phyloP scores from a whole-genome alignment of 30 jellyfish, hydroid and myxozoan genomes.

The Chironex yamaguchii region DNA sequence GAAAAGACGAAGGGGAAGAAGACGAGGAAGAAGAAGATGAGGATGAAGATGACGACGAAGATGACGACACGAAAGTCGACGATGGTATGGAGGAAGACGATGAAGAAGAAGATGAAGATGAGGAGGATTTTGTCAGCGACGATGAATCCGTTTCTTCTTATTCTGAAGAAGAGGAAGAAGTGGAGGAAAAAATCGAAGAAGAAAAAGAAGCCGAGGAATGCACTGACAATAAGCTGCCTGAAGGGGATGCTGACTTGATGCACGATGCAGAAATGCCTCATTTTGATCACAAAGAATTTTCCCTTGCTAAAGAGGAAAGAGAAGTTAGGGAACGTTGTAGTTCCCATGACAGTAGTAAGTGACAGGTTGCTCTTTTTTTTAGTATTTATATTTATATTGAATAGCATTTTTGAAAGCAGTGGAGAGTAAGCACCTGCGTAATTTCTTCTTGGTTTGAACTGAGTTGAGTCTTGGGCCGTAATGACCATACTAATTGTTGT shows the following conservation, averaged over 20 bases:
- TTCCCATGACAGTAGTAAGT: too few relatives aligned
- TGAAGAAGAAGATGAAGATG: conserved; percentile 62
- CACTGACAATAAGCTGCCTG: neutral
- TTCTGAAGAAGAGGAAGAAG: conserved; percentile 72
- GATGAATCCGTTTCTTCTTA: conserved; percentile 14
- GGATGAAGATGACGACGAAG: conserved; percentile 22
- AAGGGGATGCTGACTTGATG: neutral
- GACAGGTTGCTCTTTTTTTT: too few relatives aligned
- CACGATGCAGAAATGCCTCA: neutral
- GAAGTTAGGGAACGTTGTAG: neutral
- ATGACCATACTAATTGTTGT: too few relatives aligned
- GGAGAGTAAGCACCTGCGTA: too few relatives aligned
- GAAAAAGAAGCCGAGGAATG: conserved; percentile 29
- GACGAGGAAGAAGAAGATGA: conserved; percentile 43
- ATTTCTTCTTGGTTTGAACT: too few relatives aligned
- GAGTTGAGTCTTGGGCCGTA: too few relatives aligned
- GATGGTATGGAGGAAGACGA: conserved; percentile 68
- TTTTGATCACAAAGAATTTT: neutral
- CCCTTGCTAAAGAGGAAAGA: neutral
- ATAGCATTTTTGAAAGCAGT: too few relatives aligned
- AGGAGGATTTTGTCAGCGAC: conserved; percentile 58
- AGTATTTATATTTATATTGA: too few relatives aligned
- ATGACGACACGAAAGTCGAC: conserved; percentile 40
- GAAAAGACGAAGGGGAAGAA: conserved; percentile 55
- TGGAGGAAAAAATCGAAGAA: conserved; percentile 1